Conservation (phyloP, 2,797 vertebrate genomes). For the Megalops cyprinoides region DNA sequence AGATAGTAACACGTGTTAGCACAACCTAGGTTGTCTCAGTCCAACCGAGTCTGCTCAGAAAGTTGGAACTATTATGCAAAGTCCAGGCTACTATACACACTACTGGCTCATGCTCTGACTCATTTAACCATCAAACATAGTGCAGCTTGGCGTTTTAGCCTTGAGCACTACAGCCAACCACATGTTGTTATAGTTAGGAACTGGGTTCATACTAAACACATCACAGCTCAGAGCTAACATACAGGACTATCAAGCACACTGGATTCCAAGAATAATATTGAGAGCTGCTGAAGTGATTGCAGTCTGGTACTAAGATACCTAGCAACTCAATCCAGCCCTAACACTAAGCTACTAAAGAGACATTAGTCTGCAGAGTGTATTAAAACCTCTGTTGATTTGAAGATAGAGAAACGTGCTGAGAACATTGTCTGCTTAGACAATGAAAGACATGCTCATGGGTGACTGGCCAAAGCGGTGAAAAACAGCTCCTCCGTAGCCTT, state of each 20-base stretch:
- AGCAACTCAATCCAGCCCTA: neutral
- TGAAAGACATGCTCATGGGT: no score
- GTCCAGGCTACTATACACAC: neutral
- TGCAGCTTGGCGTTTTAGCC: no score
- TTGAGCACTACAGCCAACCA: no score
- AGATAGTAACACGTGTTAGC: neutral
- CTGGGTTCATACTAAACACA: neutral
- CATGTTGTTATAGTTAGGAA: no score
- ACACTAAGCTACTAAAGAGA: neutral
- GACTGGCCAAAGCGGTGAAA: neutral
- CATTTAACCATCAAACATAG: neutral
- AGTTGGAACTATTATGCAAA: no score
- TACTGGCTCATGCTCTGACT: neutral
- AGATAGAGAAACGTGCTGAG: neutral
- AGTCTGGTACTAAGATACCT: neutral
- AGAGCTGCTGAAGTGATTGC: neutral
- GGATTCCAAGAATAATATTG: neutral
- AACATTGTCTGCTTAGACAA: neutral
- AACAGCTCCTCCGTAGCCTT: neutral
- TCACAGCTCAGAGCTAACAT: neutral
- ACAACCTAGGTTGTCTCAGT: neutral
- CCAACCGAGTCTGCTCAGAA: neutral
- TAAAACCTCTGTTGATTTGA: neutral
- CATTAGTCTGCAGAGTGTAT: neutral
- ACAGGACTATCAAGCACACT: neutral